These are phyloP conservation scores for Anthopleura xanthogrammica DNA, from an alignment of 92 coral and sea anemone genomes.

Conservation along the genomic window DNA sequence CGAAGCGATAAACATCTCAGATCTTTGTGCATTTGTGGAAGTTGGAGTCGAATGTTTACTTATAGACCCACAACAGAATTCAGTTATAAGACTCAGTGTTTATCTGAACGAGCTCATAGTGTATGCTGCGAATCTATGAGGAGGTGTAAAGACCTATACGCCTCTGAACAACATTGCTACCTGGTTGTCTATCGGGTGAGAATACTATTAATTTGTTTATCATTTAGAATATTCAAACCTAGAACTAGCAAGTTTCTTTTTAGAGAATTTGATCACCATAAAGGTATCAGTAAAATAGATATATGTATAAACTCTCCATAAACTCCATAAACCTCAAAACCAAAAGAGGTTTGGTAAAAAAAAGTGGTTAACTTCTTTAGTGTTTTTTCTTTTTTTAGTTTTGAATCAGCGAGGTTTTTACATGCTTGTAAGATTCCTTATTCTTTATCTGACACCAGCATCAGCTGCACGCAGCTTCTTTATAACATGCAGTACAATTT, in stretches of 20 bases:
- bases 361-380: too few relatives aligned
- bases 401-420: too few relatives aligned
- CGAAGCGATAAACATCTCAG: not conserved
- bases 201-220: not conserved
- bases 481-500: not conserved
- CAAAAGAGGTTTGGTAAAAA: too few relatives aligned
- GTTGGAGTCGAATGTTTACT: not conserved
- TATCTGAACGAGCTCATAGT: not conserved
- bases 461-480: not conserved
- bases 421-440: too few relatives aligned
- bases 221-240: not conserved
- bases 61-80: not conserved
- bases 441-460: too few relatives aligned
- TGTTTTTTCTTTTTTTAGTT: too few relatives aligned
- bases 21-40: not conserved
- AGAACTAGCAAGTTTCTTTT: not conserved
- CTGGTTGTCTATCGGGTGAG: not conserved
- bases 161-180: not conserved
- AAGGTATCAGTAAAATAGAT: too few relatives aligned
- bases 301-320: too few relatives aligned
- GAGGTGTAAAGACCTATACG: not conserved
- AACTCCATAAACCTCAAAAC: too few relatives aligned
- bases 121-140: not conserved
- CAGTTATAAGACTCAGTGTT: not conserved
- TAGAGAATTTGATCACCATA: too few relatives aligned